Evolutionary conservation across 2,888 invertebrate species (phyloP).

Genomic region (Machimus rusticus): DNA sequence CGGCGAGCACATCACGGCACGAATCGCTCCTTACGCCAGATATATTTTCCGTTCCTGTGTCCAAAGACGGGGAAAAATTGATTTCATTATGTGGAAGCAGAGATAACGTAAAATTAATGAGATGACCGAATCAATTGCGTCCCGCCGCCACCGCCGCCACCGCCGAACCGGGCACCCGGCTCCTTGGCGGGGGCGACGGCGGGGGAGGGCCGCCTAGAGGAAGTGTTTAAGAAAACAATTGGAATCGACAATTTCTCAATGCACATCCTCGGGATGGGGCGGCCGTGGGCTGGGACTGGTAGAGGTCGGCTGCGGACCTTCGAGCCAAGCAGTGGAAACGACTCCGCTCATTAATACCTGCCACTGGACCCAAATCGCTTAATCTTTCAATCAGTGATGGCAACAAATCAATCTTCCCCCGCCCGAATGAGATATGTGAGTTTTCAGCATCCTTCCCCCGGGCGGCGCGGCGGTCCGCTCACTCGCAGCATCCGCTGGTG

Average conservation of each 20-base stretch:
- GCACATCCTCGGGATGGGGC: constrained; percentile 3
- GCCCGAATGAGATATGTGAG: constrained; percentile 30
- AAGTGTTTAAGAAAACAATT: constrained; percentile 40
- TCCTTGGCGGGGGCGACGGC: not conserved
- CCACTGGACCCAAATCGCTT: constrained; percentile 46
- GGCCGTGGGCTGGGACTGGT: not conserved
- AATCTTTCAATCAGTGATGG: constrained; percentile 49
- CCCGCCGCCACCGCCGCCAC: not conserved
- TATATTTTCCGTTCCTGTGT: constrained; percentile 28
- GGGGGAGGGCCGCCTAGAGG: not conserved
- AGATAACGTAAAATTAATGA: constrained; percentile 50
- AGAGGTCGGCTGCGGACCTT: not conserved
- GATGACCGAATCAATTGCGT: constrained; percentile 48
- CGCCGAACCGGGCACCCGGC: not conserved
- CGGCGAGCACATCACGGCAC: constrained; percentile 17
- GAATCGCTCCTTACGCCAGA: constrained; percentile 9
- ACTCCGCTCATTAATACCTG: constrained; percentile 48
- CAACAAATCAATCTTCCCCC: constrained; percentile 48
- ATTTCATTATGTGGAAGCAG: constrained; percentile 50
- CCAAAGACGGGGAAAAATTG: constrained; percentile 47
- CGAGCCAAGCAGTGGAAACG: not conserved
- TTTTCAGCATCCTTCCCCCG: not conserved
- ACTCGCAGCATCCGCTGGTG: not conserved
- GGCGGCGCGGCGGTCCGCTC: not conserved
- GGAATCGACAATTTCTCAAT: constrained; percentile 37